Evolutionary conservation across 2,797 vertebrate species (phyloP).

Genomic region (Myotis vivesi): DNA sequence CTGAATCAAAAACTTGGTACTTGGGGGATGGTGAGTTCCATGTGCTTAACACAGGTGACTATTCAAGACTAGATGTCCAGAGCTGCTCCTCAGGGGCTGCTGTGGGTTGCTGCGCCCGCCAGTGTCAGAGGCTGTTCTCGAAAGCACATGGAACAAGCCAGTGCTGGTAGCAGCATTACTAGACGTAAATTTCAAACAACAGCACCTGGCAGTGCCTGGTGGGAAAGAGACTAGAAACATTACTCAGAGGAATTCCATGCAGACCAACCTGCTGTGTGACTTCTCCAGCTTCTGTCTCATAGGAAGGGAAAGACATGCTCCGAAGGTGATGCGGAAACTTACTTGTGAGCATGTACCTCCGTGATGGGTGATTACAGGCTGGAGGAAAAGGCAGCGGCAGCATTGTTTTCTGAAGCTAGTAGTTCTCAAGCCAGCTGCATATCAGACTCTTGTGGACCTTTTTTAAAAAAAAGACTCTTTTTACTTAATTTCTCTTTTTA

Average conservation of each 20-base stretch:
- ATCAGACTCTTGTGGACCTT: background rate
- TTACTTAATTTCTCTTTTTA: background rate
- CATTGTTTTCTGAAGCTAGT: background rate
- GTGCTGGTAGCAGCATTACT: background rate
- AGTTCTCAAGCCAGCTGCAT: background rate
- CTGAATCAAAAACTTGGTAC: background rate
- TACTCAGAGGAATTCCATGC: background rate
- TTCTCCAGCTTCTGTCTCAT: background rate
- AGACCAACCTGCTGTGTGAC: background rate
- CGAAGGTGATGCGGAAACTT: background rate
- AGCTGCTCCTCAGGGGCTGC: no score
- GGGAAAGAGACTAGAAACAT: background rate
- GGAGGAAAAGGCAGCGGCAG: background rate
- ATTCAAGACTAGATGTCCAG: background rate
- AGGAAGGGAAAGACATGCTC: background rate
- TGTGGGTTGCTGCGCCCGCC: no score
- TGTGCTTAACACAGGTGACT: background rate
- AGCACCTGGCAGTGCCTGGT: background rate
- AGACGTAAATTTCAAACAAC: background rate
- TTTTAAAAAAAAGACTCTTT: background rate
- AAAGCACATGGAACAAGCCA: background rate
- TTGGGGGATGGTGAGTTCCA: accelerated
- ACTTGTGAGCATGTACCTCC: background rate
- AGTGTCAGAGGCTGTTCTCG: background rate
- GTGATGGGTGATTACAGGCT: background rate